Conservation (phyloP, 2,113 vertebrate species). For the Rattus rattus region DNA sequence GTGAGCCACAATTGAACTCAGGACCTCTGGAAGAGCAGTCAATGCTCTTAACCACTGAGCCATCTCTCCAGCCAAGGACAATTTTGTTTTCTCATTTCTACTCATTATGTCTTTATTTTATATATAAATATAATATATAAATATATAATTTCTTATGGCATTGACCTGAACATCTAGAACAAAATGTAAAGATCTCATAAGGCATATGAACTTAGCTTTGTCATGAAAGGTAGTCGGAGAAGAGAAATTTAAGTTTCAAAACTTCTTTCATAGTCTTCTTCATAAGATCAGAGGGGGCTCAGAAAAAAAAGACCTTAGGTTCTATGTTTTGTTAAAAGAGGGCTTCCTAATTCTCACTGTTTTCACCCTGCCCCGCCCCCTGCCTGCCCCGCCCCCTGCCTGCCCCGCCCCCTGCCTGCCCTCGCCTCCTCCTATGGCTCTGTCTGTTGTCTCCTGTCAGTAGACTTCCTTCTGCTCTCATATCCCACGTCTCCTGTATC, state of each 20-base stretch:
- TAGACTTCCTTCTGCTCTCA: background rate
- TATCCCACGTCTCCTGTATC: background rate
- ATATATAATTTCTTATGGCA: conserved; percentile 14
- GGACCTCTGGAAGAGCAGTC: too few relatives aligned
- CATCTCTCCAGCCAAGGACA: background rate
- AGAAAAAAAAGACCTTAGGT: background rate
- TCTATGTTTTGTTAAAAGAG: conserved; percentile 41
- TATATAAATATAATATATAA: too few relatives aligned
- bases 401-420: too few relatives aligned
- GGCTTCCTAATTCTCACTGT: background rate
- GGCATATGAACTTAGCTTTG: background rate
- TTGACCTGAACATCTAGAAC: conserved; percentile 2
- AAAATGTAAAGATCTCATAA: conserved; percentile 57
- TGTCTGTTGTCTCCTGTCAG: background rate
- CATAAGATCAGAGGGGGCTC: background rate
- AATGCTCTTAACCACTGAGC: too few relatives aligned
- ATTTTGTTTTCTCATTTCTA: conserved; percentile 34
- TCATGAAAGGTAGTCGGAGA: background rate
- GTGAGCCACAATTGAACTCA: too few relatives aligned
- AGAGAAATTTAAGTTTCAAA: conserved; percentile 26
- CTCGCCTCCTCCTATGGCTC: background rate
- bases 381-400: too few relatives aligned
- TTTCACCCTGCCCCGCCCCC: background rate
- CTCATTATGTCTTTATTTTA: conserved; percentile 27
- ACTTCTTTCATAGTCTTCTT: background rate